Percentiles rank a stretch among this genome's conserved stretches.
These are phyloP conservation scores for Drosophila nr. medialis DNA, from an alignment of 2,888 invertebrate genomes.

Conservation along the genomic window DNA sequence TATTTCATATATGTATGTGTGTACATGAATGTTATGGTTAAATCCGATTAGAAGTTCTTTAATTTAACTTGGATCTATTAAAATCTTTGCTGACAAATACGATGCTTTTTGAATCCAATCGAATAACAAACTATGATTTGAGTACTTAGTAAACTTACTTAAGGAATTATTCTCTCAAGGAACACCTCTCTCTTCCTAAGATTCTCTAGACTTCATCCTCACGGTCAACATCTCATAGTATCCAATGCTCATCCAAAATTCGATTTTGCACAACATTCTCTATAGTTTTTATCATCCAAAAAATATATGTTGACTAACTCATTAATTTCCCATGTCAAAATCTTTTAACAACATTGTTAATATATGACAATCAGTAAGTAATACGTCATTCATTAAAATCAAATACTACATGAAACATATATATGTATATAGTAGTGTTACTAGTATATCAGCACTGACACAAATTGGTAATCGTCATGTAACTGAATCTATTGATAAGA, in stretches of 20 bases:
- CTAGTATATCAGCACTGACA: slow-evolving; percentile 29
- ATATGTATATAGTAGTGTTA: not conserved
- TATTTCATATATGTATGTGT: not conserved
- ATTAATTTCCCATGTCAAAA: not conserved
- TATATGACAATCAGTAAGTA: not conserved
- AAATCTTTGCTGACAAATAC: not conserved
- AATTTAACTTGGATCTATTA: not conserved
- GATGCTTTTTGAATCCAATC: not conserved
- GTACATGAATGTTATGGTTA: not conserved
- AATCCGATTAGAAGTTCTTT: not conserved
- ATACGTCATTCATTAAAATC: not conserved
- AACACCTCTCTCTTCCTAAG: not conserved
- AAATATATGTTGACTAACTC: not conserved
- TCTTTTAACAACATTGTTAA: not conserved
- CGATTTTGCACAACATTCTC: not conserved
- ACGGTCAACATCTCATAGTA: not conserved
- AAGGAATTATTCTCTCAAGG: not conserved
- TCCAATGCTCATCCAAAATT: not conserved
- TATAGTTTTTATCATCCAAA: not conserved
- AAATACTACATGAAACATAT: not conserved
- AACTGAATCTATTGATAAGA: slow-evolving; percentile 31
- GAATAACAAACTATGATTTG: not conserved
- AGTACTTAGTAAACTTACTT: not conserved
- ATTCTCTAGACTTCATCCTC: not conserved
- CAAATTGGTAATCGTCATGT: slow-evolving; percentile 26